A percentile compares a stretch with the other conserved stretches of the same genome.
phyloP scores from a whole-genome alignment of 2,113 vertebrate species.

The Aptenodytes patagonicus region DNA sequence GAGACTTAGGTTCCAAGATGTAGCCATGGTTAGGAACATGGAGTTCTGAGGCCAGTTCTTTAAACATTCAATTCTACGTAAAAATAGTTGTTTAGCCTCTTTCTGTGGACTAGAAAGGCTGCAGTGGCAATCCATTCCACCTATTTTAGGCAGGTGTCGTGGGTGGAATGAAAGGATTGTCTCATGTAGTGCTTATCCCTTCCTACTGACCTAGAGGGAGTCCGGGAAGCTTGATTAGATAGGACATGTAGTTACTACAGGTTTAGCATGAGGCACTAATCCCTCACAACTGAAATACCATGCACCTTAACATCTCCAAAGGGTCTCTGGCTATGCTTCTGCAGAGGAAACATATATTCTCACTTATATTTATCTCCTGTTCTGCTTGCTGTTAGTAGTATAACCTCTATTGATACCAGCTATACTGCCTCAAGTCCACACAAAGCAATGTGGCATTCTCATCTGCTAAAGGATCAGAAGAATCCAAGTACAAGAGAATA shows the following conservation, averaged over 20 bases:
- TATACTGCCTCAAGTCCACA: neutral
- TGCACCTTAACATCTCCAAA: neutral
- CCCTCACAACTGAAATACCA: neutral
- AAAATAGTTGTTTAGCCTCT: neutral
- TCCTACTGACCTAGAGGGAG: neutral
- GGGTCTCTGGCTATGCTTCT: neutral
- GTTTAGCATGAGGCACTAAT: neutral
- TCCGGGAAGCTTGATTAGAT: neutral
- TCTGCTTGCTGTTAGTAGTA: neutral
- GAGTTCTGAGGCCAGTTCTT: neutral
- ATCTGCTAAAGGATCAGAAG: neutral
- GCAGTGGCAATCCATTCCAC: neutral
- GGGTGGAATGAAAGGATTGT: neutral
- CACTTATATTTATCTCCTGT: neutral
- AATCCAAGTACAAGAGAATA: neutral
- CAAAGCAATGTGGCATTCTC: neutral
- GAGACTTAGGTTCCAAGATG: neutral
- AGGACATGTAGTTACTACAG: neutral
- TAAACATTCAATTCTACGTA: neutral
- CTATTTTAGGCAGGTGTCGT: neutral
- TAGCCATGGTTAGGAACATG: neutral
- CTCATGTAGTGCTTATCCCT: neutral
- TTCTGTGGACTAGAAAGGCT: neutral
- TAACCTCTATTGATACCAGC: neutral
- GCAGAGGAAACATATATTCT: neutral